Conservation (phyloP, 2,113 vertebrate genomes). For the Archilochus colubris region DNA sequence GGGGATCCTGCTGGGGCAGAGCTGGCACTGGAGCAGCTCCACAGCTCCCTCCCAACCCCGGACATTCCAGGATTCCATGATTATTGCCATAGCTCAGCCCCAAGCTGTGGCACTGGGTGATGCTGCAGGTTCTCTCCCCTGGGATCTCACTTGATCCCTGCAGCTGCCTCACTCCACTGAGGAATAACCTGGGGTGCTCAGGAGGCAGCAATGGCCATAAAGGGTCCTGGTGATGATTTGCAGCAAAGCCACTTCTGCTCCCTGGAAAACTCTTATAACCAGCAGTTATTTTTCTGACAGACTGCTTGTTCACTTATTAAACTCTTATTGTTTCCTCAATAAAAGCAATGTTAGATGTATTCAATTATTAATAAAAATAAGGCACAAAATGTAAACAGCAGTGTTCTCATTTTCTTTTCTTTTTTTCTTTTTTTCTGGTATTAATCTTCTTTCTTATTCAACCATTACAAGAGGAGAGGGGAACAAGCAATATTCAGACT, state of each 20-base stretch:
- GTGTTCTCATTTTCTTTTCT: constrained; percentile 22
- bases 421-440: neutral
- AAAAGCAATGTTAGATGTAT: constrained; percentile 33
- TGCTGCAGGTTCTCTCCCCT: neutral
- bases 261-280: neutral
- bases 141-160: constrained; percentile 48
- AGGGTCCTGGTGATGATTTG: constrained; percentile 44
- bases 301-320: constrained; percentile 53
- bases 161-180: constrained; percentile 35
- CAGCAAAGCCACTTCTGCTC: constrained; percentile 16
- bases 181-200: constrained; percentile 20
- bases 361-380: constrained; percentile 67
- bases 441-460: constrained; percentile 39
- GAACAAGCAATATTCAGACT: neutral
- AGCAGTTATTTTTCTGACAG: constrained; percentile 25
- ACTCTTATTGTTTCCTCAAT: constrained; percentile 59
- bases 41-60: too few relatives aligned
- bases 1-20: too few relatives aligned
- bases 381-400: constrained; percentile 38
- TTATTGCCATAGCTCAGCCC: neutral
- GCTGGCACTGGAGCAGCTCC: too few relatives aligned
- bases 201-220: constrained; percentile 14
- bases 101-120: neutral
- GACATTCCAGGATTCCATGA: too few relatives aligned
- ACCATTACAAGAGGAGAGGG: neutral